These are phyloP conservation scores for Marisa cornuarietis DNA, from an alignment of 1,140 invertebrate genomes.

Conservation along the genomic window DNA sequence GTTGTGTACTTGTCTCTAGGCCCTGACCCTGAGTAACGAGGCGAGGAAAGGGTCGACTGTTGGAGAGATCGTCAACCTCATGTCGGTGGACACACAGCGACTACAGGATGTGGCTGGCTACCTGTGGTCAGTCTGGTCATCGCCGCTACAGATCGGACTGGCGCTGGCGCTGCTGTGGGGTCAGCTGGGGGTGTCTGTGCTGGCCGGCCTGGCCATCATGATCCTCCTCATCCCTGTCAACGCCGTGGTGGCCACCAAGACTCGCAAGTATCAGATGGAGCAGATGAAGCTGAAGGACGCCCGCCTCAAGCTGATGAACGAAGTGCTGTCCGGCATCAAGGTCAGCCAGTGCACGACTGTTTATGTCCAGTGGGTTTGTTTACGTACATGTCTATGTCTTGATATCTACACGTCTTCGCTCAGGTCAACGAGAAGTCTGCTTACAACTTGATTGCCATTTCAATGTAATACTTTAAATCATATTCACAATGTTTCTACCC, in stretches of 20 bases:
- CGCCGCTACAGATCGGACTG: slow-evolving; percentile 81
- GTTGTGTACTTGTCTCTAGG: slow-evolving; percentile 24
- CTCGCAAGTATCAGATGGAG: slow-evolving; percentile 68
- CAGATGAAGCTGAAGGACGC: slow-evolving; percentile 71
- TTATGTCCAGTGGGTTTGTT: no score
- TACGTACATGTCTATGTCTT: no score
- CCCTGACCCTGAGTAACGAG: slow-evolving; percentile 49
- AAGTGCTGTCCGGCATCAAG: slow-evolving; percentile 67
- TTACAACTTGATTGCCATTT: no score
- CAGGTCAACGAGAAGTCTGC: no score
- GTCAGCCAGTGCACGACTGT: slow-evolving; percentile 65
- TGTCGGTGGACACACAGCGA: slow-evolving; percentile 68
- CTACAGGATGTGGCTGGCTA: slow-evolving; percentile 71
- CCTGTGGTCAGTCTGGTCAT: slow-evolving; percentile 96
- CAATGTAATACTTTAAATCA: no score
- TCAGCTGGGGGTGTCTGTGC: slow-evolving; percentile 67
- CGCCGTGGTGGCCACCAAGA: slow-evolving; percentile 81
- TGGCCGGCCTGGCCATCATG: slow-evolving; percentile 64
- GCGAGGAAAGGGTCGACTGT: slow-evolving; percentile 65
- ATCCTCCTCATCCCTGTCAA: slow-evolving; percentile 74
- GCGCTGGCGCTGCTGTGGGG: slow-evolving; percentile 91
- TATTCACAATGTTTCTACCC: no score
- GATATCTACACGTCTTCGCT: no score
- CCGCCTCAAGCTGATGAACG: slow-evolving; percentile 67
- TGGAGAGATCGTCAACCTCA: slow-evolving; percentile 72